These are phyloP conservation scores for Tragelaphus strepsiceros DNA, from an alignment of 2,113 vertebrate species.

Conservation along the genomic window DNA sequence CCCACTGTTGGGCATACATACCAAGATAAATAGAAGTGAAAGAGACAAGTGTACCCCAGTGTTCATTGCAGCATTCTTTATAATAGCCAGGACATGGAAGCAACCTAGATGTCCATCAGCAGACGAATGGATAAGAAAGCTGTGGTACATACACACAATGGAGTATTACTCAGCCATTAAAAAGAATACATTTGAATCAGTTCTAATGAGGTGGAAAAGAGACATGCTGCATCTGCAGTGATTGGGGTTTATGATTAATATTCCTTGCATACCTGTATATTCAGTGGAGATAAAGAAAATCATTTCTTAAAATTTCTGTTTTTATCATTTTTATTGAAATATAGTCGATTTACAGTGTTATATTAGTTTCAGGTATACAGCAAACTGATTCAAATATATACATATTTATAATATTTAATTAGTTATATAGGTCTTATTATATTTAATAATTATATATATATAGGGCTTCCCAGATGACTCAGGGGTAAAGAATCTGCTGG, in stretches of 20 bases:
- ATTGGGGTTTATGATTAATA: neutral
- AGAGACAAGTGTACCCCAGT: too few species aligned
- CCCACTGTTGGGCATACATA: too few species aligned
- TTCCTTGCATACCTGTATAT: neutral
- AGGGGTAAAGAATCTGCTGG: neutral
- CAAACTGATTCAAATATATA: neutral
- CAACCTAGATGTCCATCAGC: too few species aligned
- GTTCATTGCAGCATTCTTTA: too few species aligned
- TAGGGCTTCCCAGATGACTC: neutral
- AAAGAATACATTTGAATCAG: too few species aligned
- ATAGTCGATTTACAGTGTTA: neutral
- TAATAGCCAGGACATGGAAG: too few species aligned
- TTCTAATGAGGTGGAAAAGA: neutral
- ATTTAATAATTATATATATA: neutral
- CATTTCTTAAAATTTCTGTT: neutral
- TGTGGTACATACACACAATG: too few species aligned
- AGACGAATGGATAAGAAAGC: too few species aligned
- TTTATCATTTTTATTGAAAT: neutral
- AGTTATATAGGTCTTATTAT: neutral
- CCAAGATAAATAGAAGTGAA: too few species aligned
- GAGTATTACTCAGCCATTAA: too few species aligned
- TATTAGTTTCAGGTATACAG: neutral
- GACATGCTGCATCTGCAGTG: neutral
- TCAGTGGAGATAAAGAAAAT: constrained; percentile 20
- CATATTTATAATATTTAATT: neutral